Conservation (phyloP, 1,140 invertebrate species). For the Trachymyrmex septentrionalis region DNA sequence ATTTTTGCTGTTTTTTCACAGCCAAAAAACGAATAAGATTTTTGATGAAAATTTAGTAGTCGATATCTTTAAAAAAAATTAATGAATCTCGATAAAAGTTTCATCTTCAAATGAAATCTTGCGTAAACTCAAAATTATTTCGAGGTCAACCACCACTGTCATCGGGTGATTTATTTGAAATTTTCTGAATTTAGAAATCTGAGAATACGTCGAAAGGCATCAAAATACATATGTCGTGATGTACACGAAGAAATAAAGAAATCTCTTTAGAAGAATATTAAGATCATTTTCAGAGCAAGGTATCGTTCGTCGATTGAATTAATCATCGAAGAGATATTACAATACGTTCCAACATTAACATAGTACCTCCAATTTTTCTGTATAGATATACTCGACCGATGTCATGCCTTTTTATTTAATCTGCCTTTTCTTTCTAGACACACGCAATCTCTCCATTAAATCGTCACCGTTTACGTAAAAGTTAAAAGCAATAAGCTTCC, state of each 20-base stretch:
- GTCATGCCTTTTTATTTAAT: background rate
- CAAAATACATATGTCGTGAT: no score
- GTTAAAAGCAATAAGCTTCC: background rate
- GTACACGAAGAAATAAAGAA: background rate
- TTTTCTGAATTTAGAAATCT: conserved; percentile 8
- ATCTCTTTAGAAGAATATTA: background rate
- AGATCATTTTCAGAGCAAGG: background rate
- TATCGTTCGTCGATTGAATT: background rate
- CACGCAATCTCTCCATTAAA: conserved; percentile 12
- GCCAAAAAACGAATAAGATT: no score
- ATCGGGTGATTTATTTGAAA: conserved; percentile 24
- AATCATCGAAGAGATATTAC: background rate
- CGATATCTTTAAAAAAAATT: background rate
- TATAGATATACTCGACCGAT: background rate
- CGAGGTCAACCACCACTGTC: background rate
- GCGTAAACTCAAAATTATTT: conserved; percentile 20
- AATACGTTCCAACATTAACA: no score
- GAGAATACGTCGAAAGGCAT: background rate
- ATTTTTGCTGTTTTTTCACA: no score
- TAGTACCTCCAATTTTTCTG: background rate
- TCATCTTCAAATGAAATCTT: background rate
- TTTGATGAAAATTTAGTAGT: no score
- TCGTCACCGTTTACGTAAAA: background rate
- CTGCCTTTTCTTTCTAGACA: background rate
- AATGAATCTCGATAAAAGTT: background rate